Percentiles rank a stretch among this genome's conserved stretches.
phyloP scores from a whole-genome alignment of 2,113 vertebrate species.

The Lophius piscatorius region DNA sequence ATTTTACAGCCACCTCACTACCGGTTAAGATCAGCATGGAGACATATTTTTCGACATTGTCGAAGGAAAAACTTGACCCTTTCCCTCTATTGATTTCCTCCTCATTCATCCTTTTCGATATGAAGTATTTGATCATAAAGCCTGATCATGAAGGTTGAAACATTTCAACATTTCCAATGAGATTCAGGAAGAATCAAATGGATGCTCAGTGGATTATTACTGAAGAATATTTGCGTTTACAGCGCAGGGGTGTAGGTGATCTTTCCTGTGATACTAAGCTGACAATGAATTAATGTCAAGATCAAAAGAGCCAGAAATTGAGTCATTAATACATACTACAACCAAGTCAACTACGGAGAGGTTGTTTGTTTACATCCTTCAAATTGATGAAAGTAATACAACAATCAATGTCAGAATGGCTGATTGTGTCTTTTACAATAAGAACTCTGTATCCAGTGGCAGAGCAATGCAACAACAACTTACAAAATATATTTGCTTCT shows the following conservation, averaged over 20 bases:
- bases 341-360: conserved; percentile 17
- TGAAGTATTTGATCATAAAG: no score
- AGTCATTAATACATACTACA: conserved; percentile 36
- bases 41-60: not conserved
- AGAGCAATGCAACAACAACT: no score
- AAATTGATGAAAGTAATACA: conserved; percentile 37
- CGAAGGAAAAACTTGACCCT: no score
- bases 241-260: conserved; percentile 28
- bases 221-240: conserved; percentile 30
- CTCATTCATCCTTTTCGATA: no score
- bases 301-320: conserved; percentile 54
- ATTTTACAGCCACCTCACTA: conserved; percentile 21
- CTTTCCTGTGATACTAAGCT: conserved; percentile 22
- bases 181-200: conserved; percentile 21
- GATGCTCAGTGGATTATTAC: conserved; percentile 12
- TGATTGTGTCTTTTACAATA: conserved; percentile 33
- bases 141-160: no score
- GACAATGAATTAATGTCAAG: conserved; percentile 57
- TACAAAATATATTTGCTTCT: no score
- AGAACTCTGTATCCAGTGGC: conserved; percentile 5
- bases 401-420: conserved; percentile 31
- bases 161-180: no score
- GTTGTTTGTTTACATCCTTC: conserved; percentile 1
- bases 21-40: conserved; percentile 6
- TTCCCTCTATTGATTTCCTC: no score